phyloP scores from a whole-genome alignment of 2,797 vertebrate genomes.

The Kryptolebias ocellatus region DNA sequence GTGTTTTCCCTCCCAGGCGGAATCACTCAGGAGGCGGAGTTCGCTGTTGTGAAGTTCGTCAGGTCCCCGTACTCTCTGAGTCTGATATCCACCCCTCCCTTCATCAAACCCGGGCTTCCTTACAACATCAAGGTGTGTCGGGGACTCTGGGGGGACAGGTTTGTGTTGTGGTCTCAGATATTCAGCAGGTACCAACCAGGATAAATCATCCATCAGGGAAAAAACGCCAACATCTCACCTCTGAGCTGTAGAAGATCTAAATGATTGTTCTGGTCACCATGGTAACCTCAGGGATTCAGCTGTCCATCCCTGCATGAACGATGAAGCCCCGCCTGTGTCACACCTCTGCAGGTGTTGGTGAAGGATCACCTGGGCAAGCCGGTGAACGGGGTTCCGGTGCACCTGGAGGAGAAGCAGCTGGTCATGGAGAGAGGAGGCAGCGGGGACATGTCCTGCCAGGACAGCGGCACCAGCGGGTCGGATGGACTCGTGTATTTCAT shows the following conservation, averaged over 20 bases:
- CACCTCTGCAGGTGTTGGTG: conserved; percentile 83
- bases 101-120: conserved; percentile 92
- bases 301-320: too few species aligned
- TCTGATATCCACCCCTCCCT: conserved; percentile 89
- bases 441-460: conserved; percentile 20
- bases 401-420: conserved; percentile 64
- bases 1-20: conserved; percentile 80
- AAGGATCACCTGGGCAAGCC: conserved; percentile 82
- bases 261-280: too few species aligned
- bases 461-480: background rate
- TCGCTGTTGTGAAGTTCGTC: conserved; percentile 83
- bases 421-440: conserved; percentile 20
- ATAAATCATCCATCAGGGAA: too few species aligned
- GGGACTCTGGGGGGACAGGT: too few species aligned
- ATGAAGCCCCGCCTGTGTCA: too few species aligned
- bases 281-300: too few species aligned
- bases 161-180: background rate
- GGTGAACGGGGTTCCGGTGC: conserved; percentile 72
- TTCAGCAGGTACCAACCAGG: too few species aligned
- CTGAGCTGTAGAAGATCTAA: too few species aligned
- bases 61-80: conserved; percentile 86
- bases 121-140: conserved; percentile 84
- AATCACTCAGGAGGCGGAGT: conserved; percentile 87
- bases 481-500: conserved; percentile 85
- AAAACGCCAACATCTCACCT: too few species aligned